phyloP scores from a whole-genome alignment of 2,888 invertebrate genomes.

The Schizotus pectinicornis region DNA sequence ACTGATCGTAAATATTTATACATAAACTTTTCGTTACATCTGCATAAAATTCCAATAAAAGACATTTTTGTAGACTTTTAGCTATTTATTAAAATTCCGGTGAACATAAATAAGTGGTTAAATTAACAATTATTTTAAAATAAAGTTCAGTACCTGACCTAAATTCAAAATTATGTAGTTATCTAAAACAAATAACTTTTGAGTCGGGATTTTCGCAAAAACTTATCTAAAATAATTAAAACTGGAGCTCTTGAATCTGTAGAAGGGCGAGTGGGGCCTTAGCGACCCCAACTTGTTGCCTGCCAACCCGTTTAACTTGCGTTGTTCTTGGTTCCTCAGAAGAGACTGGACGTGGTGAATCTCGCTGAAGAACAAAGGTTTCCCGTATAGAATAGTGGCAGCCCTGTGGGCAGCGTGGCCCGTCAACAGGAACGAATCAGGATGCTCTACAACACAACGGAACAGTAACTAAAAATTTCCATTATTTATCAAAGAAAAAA shows the following conservation, averaged over 20 bases:
- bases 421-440: slow-evolving; percentile 67
- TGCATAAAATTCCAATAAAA: too few relatives aligned
- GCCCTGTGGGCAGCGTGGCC: slow-evolving; percentile 66
- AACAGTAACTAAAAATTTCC: background rate
- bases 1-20: slow-evolving; percentile 17
- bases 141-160: too few relatives aligned
- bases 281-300: slow-evolving; percentile 68
- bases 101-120: too few relatives aligned
- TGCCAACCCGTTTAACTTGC: slow-evolving; percentile 65
- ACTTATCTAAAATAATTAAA: slow-evolving; percentile 6
- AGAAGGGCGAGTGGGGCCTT: slow-evolving; percentile 67
- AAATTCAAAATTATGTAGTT: background rate
- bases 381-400: slow-evolving; percentile 62
- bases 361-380: slow-evolving; percentile 68
- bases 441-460: slow-evolving; percentile 50
- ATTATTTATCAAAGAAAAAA: background rate
- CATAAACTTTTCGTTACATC: slow-evolving; percentile 15
- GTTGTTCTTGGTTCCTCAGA: slow-evolving; percentile 65
- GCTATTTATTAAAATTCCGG: too few relatives aligned
- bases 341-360: slow-evolving; percentile 69
- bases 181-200: background rate
- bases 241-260: slow-evolving; percentile 18
- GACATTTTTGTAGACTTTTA: slow-evolving; percentile 1
- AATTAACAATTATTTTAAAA: slow-evolving; percentile 4
- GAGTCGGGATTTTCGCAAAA: background rate